These are phyloP conservation scores for Hyperopisus bebe DNA, from an alignment of 2,113 vertebrate species.

Conservation along the genomic window DNA sequence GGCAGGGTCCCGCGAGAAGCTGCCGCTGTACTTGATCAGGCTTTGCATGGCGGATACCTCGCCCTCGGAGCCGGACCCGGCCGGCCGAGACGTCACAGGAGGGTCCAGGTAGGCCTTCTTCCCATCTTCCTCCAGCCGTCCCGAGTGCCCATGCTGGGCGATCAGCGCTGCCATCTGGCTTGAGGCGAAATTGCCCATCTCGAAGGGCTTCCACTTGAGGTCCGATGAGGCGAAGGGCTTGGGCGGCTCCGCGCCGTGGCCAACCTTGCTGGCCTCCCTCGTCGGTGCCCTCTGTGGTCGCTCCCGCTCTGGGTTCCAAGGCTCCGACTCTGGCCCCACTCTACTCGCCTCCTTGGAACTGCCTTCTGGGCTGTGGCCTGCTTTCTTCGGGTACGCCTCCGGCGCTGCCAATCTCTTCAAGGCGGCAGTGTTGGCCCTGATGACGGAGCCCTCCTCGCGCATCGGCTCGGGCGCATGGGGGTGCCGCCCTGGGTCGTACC, in stretches of 20 bases:
- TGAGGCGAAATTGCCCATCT: slow-evolving; percentile 81
- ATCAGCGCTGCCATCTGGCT: slow-evolving; percentile 87
- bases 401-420: slow-evolving; percentile 65
- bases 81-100: slow-evolving; percentile 58
- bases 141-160: slow-evolving; percentile 78
- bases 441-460: slow-evolving; percentile 82
- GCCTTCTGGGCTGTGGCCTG: slow-evolving; percentile 67
- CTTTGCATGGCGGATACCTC: slow-evolving; percentile 96
- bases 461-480: slow-evolving; percentile 62
- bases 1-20: slow-evolving; percentile 73
- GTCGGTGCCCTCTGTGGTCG: slow-evolving; percentile 39
- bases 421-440: slow-evolving; percentile 71
- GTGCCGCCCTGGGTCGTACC: slow-evolving; percentile 52
- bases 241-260: slow-evolving; percentile 47
- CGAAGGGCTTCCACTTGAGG: slow-evolving; percentile 86
- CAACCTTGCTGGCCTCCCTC: slow-evolving; percentile 50
- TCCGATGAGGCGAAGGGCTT: slow-evolving; percentile 53
- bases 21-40: slow-evolving; percentile 94
- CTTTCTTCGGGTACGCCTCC: slow-evolving; percentile 53
- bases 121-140: slow-evolving; percentile 71
- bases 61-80: slow-evolving; percentile 35
- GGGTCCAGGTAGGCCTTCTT: slow-evolving; percentile 78
- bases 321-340: slow-evolving; percentile 62
- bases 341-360: slow-evolving; percentile 72
- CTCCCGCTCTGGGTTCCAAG: slow-evolving; percentile 59